Conservation (phyloP, 92 coral and sea anemone species). For the Isaurus tuberculatus region DNA sequence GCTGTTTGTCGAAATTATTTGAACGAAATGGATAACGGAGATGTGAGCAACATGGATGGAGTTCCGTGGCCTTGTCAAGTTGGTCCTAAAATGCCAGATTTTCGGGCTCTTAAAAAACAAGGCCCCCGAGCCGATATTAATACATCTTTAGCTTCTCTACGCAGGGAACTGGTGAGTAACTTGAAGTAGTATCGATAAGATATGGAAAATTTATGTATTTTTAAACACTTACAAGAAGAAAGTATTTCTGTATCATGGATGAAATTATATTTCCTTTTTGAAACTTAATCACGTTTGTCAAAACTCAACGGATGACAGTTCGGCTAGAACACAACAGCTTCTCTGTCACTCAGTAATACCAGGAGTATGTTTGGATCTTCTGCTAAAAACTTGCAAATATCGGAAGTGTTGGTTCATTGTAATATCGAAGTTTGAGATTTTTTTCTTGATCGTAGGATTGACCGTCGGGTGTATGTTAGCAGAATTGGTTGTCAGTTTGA, state of each 20-base stretch:
- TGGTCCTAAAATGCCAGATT: conserved; percentile 34
- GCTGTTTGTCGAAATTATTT: background rate
- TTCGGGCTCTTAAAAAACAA: background rate
- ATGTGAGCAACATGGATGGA: background rate
- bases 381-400: background rate
- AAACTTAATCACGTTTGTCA: background rate
- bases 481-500: background rate
- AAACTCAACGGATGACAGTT: background rate
- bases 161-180: conserved; percentile 41
- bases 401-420: background rate
- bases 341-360: background rate
- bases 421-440: background rate
- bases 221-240: background rate
- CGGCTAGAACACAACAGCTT: background rate
- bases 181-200: background rate
- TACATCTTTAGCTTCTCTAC: conserved; percentile 12
- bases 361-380: background rate
- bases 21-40: background rate
- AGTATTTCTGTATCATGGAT: background rate
- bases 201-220: background rate
- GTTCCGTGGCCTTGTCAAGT: conserved; percentile 36
- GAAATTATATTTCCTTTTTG: background rate
- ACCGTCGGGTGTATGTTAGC: background rate
- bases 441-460: background rate
- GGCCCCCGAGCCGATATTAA: background rate